phyloP scores from a whole-genome alignment of 2,888 invertebrate species.

The Alsophila aescularia region DNA sequence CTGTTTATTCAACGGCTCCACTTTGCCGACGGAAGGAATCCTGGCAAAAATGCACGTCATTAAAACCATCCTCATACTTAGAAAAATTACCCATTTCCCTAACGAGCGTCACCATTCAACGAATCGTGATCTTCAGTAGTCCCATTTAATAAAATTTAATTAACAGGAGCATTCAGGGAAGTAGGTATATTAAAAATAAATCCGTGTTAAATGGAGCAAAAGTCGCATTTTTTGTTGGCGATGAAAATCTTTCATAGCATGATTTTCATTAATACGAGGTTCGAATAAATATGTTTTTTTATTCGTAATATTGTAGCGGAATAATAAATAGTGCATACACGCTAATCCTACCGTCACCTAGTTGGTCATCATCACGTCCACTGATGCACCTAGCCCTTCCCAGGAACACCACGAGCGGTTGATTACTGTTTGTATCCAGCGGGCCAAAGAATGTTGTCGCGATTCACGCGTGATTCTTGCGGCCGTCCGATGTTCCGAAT shows the following conservation, averaged over 20 bases:
- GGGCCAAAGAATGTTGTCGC: no score
- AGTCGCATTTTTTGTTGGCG: conserved; percentile 58
- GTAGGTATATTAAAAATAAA: conserved; percentile 21
- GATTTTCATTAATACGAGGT: no score
- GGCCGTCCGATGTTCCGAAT: no score
- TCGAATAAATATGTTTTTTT: neutral
- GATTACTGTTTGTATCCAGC: no score
- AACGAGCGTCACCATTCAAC: conserved; percentile 21
- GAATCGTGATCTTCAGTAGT: conserved; percentile 21
- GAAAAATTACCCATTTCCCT: conserved; percentile 20
- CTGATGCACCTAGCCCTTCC: no score
- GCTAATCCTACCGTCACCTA: no score
- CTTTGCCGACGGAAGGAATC: neutral
- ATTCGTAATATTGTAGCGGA: no score
- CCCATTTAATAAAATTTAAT: conserved; percentile 56
- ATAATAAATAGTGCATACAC: no score
- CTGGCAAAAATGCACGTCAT: conserved; percentile 4
- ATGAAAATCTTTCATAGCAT: conserved; percentile 17
- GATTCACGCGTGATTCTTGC: no score
- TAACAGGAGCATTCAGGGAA: conserved; percentile 48
- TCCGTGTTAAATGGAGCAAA: conserved; percentile 53
- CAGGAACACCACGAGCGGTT: no score
- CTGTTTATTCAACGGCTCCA: neutral
- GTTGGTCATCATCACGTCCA: no score
- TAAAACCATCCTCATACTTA: conserved; percentile 15